phyloP scores from a whole-genome alignment of 2,888 invertebrate species.

The Omphaloscelis lunosa region DNA sequence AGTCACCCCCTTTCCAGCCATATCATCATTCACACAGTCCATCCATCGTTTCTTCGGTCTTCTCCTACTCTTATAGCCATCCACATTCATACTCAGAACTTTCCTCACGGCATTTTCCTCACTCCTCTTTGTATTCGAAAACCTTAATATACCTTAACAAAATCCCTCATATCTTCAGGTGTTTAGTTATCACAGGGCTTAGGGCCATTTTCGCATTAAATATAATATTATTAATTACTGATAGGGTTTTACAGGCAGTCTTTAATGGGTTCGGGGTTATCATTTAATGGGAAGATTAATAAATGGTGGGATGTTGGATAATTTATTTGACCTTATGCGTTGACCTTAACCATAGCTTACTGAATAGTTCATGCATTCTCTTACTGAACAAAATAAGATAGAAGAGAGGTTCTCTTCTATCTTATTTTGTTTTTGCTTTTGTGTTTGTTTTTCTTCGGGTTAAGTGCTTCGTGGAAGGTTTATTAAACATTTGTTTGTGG shows the following conservation, averaged over 20 bases:
- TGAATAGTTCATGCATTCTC: not conserved
- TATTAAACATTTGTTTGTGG: not conserved
- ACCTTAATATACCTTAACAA: not conserved
- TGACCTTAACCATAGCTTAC: not conserved
- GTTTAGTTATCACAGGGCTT: not conserved
- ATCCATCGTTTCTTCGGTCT: not conserved
- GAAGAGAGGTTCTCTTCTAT: no score
- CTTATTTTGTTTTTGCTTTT: no score
- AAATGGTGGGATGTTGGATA: not conserved
- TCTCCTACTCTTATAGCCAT: not conserved
- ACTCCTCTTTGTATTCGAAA: not conserved
- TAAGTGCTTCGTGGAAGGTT: not conserved
- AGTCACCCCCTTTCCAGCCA: not conserved
- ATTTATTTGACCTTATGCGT: conserved; percentile 1
- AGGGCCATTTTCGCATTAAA: not conserved
- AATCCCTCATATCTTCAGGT: not conserved
- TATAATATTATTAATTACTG: conserved; percentile 1
- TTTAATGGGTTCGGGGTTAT: conserved; percentile 22
- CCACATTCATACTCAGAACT: not conserved
- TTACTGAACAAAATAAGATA: no score
- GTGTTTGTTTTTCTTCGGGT: no score
- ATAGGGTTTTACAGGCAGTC: not conserved
- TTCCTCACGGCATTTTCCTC: not conserved
- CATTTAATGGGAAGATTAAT: conserved; percentile 4
- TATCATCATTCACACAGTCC: not conserved